Percentiles rank a stretch among this genome's conserved stretches.
Evolutionary conservation across 1,140 invertebrate genomes (phyloP).

Genomic region (Heliconius himera): DNA sequence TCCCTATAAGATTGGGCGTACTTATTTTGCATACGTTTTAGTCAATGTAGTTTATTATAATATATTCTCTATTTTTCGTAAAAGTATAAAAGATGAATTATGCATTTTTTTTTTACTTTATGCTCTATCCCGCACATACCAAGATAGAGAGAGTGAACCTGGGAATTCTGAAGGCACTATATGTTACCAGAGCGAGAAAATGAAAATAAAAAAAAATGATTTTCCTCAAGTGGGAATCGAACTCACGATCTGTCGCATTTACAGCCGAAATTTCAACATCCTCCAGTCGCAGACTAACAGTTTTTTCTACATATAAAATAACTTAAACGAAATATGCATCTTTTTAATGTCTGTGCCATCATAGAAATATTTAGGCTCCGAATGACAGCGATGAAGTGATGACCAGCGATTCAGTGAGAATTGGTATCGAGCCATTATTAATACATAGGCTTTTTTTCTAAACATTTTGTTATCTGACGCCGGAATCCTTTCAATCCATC

Average conservation of each 20-base stretch:
- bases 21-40: not conserved
- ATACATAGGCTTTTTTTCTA: slow-evolving; percentile 66
- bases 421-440: slow-evolving; percentile 75
- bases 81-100: too few relatives aligned
- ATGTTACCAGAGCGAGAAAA: too few relatives aligned
- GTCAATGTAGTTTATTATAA: not conserved
- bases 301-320: not conserved
- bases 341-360: not conserved
- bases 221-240: too few relatives aligned
- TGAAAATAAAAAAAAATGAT: too few relatives aligned
- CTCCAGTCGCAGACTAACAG: too few relatives aligned
- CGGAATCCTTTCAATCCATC: slow-evolving; percentile 77
- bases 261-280: too few relatives aligned
- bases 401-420: slow-evolving; percentile 58
- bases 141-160: too few relatives aligned
- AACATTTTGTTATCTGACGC: slow-evolving; percentile 70
- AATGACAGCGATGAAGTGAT: slow-evolving; percentile 57
- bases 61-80: not conserved
- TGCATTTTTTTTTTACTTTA: too few relatives aligned
- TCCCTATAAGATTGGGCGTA: not conserved
- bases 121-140: too few relatives aligned
- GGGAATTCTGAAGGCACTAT: too few relatives aligned
- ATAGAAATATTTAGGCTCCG: slow-evolving; percentile 2
- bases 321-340: not conserved
- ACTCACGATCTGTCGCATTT: too few relatives aligned